Percentiles rank a stretch among this genome's conserved stretches.
Evolutionary conservation across 2,113 vertebrate species (phyloP).

Genomic region (Spea multiplicata): DNA sequence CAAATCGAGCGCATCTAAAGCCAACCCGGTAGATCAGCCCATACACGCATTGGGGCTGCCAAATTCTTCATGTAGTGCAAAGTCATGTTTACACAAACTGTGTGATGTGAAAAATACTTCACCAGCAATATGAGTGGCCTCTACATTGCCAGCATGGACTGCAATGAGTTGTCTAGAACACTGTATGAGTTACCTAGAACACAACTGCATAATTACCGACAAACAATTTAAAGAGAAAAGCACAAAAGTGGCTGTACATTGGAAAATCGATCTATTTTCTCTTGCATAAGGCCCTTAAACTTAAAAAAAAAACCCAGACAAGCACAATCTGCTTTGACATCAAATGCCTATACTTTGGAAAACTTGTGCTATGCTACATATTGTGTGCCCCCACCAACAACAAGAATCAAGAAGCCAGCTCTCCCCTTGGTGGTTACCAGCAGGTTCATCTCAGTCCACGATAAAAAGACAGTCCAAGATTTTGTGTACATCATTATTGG

Average conservation of each 20-base stretch:
- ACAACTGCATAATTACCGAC: too few relatives aligned
- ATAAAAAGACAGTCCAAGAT: slow-evolving; percentile 61
- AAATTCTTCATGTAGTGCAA: background rate
- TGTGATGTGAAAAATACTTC: background rate
- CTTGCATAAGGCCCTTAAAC: too few relatives aligned
- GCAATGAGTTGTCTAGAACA: background rate
- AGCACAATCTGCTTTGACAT: slow-evolving; percentile 34
- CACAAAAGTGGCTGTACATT: too few relatives aligned
- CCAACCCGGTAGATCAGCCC: too few relatives aligned
- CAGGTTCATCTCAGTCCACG: slow-evolving; percentile 64
- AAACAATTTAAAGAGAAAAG: too few relatives aligned
- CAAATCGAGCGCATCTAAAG: background rate
- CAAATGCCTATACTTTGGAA: too few relatives aligned
- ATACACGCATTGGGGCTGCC: background rate
- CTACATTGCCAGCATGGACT: background rate
- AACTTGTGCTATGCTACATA: too few relatives aligned
- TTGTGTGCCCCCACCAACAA: too few relatives aligned
- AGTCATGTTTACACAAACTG: background rate
- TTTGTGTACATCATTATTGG: slow-evolving; percentile 69
- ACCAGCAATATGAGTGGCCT: slow-evolving; percentile 25
- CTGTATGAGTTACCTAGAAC: too few relatives aligned
- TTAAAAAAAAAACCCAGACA: background rate
- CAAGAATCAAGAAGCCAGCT: too few relatives aligned
- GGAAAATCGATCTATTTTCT: too few relatives aligned
- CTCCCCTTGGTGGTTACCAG: slow-evolving; percentile 39